Conservation (phyloP, 2,888 invertebrate genomes). For the Cotesia congregata region DNA sequence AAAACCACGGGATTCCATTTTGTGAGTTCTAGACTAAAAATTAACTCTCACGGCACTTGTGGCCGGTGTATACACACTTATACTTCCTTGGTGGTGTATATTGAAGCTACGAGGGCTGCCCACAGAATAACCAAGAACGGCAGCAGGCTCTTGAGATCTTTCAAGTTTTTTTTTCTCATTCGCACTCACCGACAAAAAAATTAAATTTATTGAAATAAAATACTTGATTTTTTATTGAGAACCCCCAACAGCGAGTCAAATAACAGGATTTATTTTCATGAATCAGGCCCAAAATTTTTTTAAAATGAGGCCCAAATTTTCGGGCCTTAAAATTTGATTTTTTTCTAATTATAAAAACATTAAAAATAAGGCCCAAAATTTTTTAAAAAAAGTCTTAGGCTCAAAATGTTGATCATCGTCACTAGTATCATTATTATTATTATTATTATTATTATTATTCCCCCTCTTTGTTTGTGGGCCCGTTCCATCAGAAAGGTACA, state of each 20-base stretch:
- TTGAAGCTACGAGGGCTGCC: background rate
- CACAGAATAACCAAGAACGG: background rate
- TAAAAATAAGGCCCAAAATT: no score
- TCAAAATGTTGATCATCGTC: background rate
- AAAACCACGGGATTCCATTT: conserved; percentile 19
- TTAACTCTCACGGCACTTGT: conserved; percentile 49
- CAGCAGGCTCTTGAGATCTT: conserved; percentile 8
- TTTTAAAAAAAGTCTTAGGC: no score
- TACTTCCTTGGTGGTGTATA: conserved; percentile 5
- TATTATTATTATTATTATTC: conserved; percentile 31
- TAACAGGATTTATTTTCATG: conserved; percentile 47
- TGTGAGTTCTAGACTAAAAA: background rate
- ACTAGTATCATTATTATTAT: conserved; percentile 36
- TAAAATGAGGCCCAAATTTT: background rate
- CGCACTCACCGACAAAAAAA: conserved; percentile 18
- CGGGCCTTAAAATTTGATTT: no score
- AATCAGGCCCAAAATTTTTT: conserved; percentile 16
- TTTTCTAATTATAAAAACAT: no score
- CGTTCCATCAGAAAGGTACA: conserved; percentile 46
- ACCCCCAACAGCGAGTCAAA: conserved; percentile 64
- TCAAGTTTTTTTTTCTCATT: conserved; percentile 39
- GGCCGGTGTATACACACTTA: conserved; percentile 2
- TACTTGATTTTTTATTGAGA: conserved; percentile 42
- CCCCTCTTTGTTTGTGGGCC: conserved; percentile 29
- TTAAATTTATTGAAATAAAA: conserved; percentile 27